Base-by-base conservation (phyloP, 2,113 vertebrate genomes). In the Tragelaphus imberbis region DNA sequence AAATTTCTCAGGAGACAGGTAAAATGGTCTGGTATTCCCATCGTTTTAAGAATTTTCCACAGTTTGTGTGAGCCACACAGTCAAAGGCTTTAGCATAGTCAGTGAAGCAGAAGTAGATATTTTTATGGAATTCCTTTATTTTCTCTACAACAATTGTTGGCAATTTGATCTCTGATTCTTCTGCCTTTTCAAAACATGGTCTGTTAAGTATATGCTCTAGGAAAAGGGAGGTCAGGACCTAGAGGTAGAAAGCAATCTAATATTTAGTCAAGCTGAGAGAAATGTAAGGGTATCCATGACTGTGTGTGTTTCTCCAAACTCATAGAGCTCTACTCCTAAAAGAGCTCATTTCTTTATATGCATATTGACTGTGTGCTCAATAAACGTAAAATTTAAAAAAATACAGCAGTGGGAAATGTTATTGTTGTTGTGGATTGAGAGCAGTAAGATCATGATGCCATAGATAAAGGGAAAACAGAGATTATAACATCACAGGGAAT, bases 331-430 rank as follows among this genome's bases (percentile, higher is more conserved):
- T 40, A 36, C 6, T 87, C 30, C 25, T 88, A 51, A 90, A 81
- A 51, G 81, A 16, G 28, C 88, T 56, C 59, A 27, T 95, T 93
- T 90, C 94, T 77, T 55, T 77, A 10, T 51, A 79, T 88, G 51
- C 16, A 96, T 94, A 97, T 94, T 23, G 88, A 71, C 5, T 27
- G 33, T 61, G 51, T 65, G 28, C 28, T 93, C 14, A 80, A 55
- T 68, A 84, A 75, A 75, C 17, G 21, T 95, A 75, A 79, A 80
- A 61, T 97, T 86, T 91, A 80, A 85, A 85, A 86, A 82, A 40
- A 33, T 40, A 16, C 7, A 94, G 15, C 40, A 51, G 16, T 65
- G 49, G 65, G 95, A 98, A 94, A 93, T 92, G 51, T 65, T 89
- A 88, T 94, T 33, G 11, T 6, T 92, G 85, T 33, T 11, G 13